Base-by-base conservation (phyloP, 23 tunicate species). In the Ciona savignyi region DNA sequence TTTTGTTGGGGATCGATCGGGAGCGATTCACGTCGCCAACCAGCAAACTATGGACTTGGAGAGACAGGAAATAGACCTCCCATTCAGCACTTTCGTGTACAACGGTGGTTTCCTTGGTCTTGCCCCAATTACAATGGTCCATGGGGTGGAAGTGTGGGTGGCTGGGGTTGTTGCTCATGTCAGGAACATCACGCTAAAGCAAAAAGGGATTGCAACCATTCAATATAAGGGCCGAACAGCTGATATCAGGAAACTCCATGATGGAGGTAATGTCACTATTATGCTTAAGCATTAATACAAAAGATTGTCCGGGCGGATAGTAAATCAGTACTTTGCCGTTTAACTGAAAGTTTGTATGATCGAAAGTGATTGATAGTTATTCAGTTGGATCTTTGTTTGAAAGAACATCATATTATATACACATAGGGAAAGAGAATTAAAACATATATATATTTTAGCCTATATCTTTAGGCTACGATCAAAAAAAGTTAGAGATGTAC, bases 21-120 rank as follows among this genome's bases (percentile, higher is more conserved):
- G 77, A 19, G 77, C 66, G 32, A 65, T 73, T 49, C 77, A 73
- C 30, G 77, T 73, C 22, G 77, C 34, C 66, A 34, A 73, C n/a
- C 65, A 51, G 9, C 77, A 73, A 60, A 73, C 77, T 20, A 73
- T 73, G 77, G 77, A 73, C 66, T 73, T 73, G 66, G 34, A 60
- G 66, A 23, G 77, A 51, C 61, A 56, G 2, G 77, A 73, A 26
- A 73, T 73, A 27, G 77, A 73, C 32, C 33, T 73, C 3, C 77
- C 77, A n/a, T 73, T 73, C 30, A 73, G 77, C 27, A 65, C 48
- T 28, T 51, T 48, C 34, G 65, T 73, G 4, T 73, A 73, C 77
- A 28, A 48, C 27, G 77, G 77, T 26, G 77, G 65, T 3, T 73
- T 33, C 29, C 31, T 73, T 56, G 77, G 77, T 21, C 32, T 73